These are phyloP conservation scores for Centroberyx gerrardi DNA, from an alignment of 2,797 vertebrate genomes.

Conservation along the genomic window DNA sequence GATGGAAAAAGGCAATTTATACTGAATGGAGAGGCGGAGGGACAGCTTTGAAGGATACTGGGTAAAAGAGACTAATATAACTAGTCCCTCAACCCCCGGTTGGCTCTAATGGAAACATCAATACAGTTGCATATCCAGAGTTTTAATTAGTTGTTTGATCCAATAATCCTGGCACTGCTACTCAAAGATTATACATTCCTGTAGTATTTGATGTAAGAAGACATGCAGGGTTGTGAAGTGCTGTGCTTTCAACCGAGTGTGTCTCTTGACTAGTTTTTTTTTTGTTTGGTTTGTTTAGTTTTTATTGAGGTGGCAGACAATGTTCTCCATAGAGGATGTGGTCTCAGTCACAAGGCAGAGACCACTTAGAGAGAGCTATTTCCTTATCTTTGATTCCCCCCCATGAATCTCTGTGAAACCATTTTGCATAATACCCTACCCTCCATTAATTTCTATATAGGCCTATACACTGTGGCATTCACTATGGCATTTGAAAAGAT, in stretches of 20 bases:
- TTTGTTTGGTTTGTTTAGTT: slow-evolving; percentile 23
- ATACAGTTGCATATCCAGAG: slow-evolving; percentile 11
- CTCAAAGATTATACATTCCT: neutral
- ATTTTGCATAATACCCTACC: slow-evolving; percentile 28
- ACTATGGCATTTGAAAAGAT: slow-evolving; percentile 16
- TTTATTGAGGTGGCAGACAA: slow-evolving; percentile 5
- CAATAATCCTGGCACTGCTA: neutral
- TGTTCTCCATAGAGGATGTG: slow-evolving; percentile 2
- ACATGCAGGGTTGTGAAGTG: neutral
- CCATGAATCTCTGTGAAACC: slow-evolving; percentile 25
- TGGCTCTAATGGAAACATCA: slow-evolving; percentile 13
- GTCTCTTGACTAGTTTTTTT: neutral
- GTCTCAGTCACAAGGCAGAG: neutral
- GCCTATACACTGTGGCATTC: slow-evolving; percentile 20
- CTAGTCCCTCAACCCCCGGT: neutral
- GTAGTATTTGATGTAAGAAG: slow-evolving; percentile 9
- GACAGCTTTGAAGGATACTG: slow-evolving; percentile 7
- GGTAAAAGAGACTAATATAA: slow-evolving; percentile 12
- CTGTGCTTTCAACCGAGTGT: neutral
- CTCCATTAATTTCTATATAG: slow-evolving; percentile 21
- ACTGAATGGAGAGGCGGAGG: slow-evolving; percentile 1
- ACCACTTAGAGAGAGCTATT: neutral
- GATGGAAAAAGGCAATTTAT: slow-evolving; percentile 3
- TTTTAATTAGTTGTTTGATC: slow-evolving; percentile 30
- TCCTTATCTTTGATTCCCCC: slow-evolving; percentile 10